These are phyloP conservation scores for Sesamia nonagrioides DNA, from an alignment of 1,140 invertebrate species.

Conservation along the genomic window DNA sequence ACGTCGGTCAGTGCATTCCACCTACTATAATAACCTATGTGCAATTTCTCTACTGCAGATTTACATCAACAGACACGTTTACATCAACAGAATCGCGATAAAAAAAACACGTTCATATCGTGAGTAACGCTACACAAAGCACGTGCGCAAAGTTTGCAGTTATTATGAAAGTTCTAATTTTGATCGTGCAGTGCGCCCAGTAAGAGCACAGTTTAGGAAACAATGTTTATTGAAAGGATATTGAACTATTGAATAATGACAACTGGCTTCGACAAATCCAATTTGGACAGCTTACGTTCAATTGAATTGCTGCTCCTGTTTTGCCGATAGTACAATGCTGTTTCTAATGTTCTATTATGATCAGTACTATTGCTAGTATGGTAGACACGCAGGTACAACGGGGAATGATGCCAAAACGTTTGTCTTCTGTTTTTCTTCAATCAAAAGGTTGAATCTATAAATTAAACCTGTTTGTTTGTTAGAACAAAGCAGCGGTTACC, in stretches of 20 bases:
- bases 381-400: slow-evolving; percentile 25
- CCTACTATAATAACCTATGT: slow-evolving; percentile 19
- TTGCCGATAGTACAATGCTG: not conserved
- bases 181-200: slow-evolving; percentile 20
- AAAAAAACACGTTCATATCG: slow-evolving; percentile 42
- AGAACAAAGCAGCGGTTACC: slow-evolving; percentile 57
- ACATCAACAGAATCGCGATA: slow-evolving; percentile 24
- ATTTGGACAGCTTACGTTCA: slow-evolving; percentile 1
- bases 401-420: slow-evolving; percentile 56
- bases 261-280: not conserved
- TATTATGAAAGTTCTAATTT: slow-evolving; percentile 37
- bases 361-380: not conserved
- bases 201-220: slow-evolving; percentile 20
- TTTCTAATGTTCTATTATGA: slow-evolving; percentile 7
- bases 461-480: slow-evolving; percentile 54
- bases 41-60: not conserved
- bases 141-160: slow-evolving; percentile 28
- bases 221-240: slow-evolving; percentile 37
- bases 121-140: slow-evolving; percentile 38
- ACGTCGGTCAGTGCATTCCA: slow-evolving; percentile 67
- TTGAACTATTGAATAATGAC: slow-evolving; percentile 28
- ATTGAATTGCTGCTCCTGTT: slow-evolving; percentile 25
- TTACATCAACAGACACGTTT: not conserved
- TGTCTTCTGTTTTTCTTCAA: slow-evolving; percentile 56
- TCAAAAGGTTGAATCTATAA: slow-evolving; percentile 58